Percentiles rank a stretch among this genome's conserved stretches.
Evolutionary conservation across 2,113 vertebrate species (phyloP).

Genomic region (Anolis carolinensis): DNA sequence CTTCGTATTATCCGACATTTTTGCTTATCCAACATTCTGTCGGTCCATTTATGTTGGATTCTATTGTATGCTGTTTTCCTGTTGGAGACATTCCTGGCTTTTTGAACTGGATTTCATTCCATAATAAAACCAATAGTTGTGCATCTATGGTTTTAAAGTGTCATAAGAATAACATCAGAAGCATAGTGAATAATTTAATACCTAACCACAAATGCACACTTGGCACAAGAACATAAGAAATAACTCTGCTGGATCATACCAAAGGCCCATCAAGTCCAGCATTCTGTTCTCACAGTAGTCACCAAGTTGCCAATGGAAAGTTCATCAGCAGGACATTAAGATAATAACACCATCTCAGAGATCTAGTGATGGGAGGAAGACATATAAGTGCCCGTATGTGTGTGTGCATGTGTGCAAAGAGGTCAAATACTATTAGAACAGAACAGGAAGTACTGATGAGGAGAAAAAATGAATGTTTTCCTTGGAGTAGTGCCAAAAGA

Average conservation of each 20-base stretch:
- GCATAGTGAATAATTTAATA: neutral
- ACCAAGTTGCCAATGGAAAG: too few species aligned
- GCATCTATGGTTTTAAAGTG: neutral
- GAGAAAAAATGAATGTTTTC: constrained; percentile 19
- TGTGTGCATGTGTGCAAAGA: neutral
- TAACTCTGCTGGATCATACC: neutral
- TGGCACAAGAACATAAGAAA: neutral
- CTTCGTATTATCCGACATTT: too few species aligned
- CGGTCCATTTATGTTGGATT: too few species aligned
- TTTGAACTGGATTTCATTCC: neutral
- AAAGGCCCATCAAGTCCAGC: too few species aligned
- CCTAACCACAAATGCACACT: neutral
- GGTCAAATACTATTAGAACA: neutral
- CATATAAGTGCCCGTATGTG: neutral
- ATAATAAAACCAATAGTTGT: neutral
- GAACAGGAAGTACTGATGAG: neutral
- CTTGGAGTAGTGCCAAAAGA: neutral
- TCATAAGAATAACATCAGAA: neutral
- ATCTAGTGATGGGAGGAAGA: neutral
- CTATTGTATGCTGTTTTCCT: neutral
- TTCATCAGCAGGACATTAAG: too few species aligned
- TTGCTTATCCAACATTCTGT: too few species aligned
- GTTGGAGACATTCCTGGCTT: neutral
- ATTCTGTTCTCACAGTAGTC: too few species aligned
- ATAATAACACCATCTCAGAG: too few species aligned